Percentiles rank a stretch among this genome's conserved stretches.
These are phyloP conservation scores for Atta colombica DNA, from an alignment of 1,140 invertebrate genomes.

Conservation along the genomic window DNA sequence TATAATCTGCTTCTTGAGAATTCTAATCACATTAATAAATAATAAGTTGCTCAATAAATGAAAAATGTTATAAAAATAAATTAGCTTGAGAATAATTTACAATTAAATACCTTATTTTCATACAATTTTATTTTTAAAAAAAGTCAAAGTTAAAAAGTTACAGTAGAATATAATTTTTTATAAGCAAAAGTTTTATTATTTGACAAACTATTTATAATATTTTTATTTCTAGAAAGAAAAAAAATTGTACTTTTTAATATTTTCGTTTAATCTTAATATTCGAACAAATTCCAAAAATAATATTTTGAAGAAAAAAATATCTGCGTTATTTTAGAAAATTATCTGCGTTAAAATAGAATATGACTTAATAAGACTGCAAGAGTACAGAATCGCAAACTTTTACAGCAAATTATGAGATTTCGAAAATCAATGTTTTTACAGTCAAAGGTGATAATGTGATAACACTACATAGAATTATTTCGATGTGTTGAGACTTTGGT, in stretches of 20 bases:
- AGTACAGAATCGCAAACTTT: slow-evolving; percentile 1
- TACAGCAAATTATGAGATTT: neutral
- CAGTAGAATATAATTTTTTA: neutral
- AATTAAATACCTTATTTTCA: neutral
- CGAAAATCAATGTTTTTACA: slow-evolving; percentile 22
- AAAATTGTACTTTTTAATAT: neutral
- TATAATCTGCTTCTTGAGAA: neutral
- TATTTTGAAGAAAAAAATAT: neutral
- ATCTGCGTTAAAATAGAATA: slow-evolving; percentile 16
- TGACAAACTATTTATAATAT: neutral
- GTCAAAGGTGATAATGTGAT: slow-evolving; percentile 20
- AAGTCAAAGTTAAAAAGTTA: neutral
- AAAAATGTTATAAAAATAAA: neutral
- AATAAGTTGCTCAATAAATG: neutral
- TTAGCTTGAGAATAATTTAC: neutral
- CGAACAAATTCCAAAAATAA: neutral
- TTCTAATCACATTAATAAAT: neutral
- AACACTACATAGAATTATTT: neutral
- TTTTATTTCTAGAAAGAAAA: slow-evolving; percentile 10
- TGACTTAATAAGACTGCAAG: neutral
- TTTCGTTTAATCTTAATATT: neutral
- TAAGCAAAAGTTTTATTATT: neutral
- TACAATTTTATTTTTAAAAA: neutral
- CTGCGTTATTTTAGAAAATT: neutral
- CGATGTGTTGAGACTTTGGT: slow-evolving; percentile 8